Base-by-base conservation (phyloP, 2,888 invertebrate genomes). In the Apodemia zela region DNA sequence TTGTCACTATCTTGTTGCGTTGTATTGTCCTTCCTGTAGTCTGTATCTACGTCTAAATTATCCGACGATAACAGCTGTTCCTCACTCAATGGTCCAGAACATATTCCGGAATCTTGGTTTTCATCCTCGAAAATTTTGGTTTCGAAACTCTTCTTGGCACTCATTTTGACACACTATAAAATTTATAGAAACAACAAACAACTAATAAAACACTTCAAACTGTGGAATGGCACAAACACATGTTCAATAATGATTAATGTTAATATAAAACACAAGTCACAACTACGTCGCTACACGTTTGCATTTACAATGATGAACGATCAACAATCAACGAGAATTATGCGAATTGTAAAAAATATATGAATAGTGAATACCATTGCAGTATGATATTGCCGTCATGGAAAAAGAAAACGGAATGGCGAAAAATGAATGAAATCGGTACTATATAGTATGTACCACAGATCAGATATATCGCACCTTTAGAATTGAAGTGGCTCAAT, bases 101-200 rank as follows among this genome's bases (percentile, higher is more conserved):
- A 68, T 75, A 82, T 84, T 70, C 90, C 91, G 72, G 87, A 88
- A 75, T 90, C 90, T 65, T 75, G 68, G 69, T 77, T 80, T 63
- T 81, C 80, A 68, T 85, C 84, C 68, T 83, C 85, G 47, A 70
- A 69, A 68, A 85, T 68, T 76, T 87, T 87, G 42, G 84, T 80
- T 67, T 83, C 81, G 70, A 74, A 80, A 68, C 71, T 81, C 71
- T 84, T 88, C 71, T 81, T 85, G 76, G 82, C 86, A 89, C 89
- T 90, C 90, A 91, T 90, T 77, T 79, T 76, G 71, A 69, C 59
- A 68, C 75, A 79, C 72, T 77, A 68, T 69, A 66, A 64, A 67
- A 64, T 68, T 66, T 67, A 69, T 66, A 67, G 64, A 54, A 54
- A 54, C 64, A 64, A 17, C 25, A 63, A 67, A 68, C 66, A 67